Conservation (phyloP, 2,888 invertebrate genomes). For the Phragmatobia fuliginosa region DNA sequence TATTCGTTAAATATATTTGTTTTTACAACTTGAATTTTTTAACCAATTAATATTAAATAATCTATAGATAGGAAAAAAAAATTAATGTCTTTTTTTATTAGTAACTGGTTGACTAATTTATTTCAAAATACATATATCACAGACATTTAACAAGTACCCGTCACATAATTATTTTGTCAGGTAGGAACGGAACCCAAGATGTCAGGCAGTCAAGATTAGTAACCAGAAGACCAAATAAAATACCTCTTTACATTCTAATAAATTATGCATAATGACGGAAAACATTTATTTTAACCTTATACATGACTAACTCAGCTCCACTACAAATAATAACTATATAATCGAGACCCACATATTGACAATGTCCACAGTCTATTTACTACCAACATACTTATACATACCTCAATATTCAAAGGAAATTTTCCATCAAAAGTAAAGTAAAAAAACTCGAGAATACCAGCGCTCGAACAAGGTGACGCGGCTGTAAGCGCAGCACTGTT, state of each 20-base stretch:
- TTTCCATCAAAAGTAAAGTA: constrained; percentile 25
- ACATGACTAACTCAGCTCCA: not conserved
- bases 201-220: not conserved
- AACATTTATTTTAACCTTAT: not conserved
- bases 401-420: constrained; percentile 8
- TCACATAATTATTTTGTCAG: too few species aligned
- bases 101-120: too few species aligned
- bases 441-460: constrained; percentile 28
- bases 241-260: too few species aligned
- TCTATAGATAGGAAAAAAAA: too few species aligned
- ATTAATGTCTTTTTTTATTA: too few species aligned
- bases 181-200: too few species aligned
- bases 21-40: too few species aligned
- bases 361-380: not conserved
- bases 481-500: constrained; percentile 63
- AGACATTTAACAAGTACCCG: too few species aligned
- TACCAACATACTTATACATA: not conserved
- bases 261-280: too few species aligned
- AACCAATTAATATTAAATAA: too few species aligned
- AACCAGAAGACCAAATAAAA: not conserved
- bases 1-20: not conserved
- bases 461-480: constrained; percentile 42
- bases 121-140: too few species aligned
- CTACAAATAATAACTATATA: not conserved
- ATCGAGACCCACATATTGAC: not conserved